Evolutionary conservation across 2,797 vertebrate genomes (phyloP).

Genomic region (Aratinga solstitialis): DNA sequence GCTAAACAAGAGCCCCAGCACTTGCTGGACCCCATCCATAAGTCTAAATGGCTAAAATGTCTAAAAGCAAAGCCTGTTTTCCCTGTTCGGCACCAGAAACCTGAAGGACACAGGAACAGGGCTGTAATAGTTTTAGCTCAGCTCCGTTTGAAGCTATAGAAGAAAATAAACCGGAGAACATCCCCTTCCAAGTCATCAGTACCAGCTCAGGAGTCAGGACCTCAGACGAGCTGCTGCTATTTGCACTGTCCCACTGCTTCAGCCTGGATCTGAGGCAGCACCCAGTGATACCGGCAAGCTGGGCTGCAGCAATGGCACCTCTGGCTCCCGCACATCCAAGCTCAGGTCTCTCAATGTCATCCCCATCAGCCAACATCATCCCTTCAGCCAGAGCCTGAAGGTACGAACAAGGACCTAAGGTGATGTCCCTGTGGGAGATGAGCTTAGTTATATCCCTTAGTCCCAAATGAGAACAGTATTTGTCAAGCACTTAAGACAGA

Average conservation of each 20-base stretch:
- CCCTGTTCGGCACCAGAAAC: not conserved
- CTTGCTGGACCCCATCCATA: not conserved
- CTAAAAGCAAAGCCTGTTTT: not conserved
- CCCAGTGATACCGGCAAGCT: accelerated
- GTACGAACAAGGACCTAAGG: not conserved
- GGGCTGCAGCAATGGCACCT: not conserved
- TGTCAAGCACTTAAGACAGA: not conserved
- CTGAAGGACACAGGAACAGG: accelerated
- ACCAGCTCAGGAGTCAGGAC: not conserved
- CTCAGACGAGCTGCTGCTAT: not conserved
- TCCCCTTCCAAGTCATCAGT: not conserved
- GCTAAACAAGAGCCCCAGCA: not conserved
- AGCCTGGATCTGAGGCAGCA: not conserved
- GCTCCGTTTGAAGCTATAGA: not conserved
- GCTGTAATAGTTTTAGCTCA: not conserved
- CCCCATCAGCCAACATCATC: not conserved
- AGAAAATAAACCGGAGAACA: not conserved
- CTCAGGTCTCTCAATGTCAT: not conserved
- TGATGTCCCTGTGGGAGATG: not conserved
- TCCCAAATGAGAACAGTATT: not conserved
- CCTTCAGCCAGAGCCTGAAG: not conserved
- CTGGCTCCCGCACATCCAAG: not conserved
- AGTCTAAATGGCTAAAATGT: not conserved
- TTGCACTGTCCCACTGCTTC: not conserved
- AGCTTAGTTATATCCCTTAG: not conserved